Evolutionary conservation across 2,797 vertebrate species (phyloP).

Genomic region (Columba guinea): DNA sequence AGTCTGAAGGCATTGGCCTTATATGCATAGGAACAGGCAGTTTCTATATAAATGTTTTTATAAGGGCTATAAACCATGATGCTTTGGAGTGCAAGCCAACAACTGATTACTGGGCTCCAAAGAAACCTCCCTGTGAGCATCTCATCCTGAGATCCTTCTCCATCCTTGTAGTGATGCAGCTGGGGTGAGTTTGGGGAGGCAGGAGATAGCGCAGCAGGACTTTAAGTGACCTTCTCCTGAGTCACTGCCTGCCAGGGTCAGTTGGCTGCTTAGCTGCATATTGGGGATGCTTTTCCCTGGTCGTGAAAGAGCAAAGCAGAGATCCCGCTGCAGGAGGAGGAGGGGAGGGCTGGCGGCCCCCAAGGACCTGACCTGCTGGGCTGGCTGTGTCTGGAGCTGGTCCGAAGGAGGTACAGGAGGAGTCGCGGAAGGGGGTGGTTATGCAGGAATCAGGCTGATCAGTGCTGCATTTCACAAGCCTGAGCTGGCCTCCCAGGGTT

Average conservation of each 20-base stretch:
- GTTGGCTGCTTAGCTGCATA: conserved; percentile 40
- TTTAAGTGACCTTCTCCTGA: conserved; percentile 15
- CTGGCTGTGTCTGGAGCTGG: background rate
- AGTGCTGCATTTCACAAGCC: background rate
- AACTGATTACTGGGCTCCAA: background rate
- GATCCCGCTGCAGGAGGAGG: background rate
- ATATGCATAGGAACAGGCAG: conserved; percentile 58
- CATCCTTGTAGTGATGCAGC: background rate
- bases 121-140: conserved; percentile 13
- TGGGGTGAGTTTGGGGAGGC: background rate
- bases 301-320: conserved; percentile 44
- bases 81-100: background rate
- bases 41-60: conserved; percentile 67
- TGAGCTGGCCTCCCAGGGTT: background rate
- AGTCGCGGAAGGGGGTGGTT: rapidly evolving
- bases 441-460: rapidly evolving
- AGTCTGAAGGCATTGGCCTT: conserved; percentile 56
- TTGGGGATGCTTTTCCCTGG: conserved; percentile 32
- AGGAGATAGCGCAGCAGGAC: background rate
- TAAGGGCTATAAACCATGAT: background rate
- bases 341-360: background rate
- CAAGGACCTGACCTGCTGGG: rapidly evolving
- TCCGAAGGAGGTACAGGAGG: background rate
- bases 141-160: background rate
- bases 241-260: conserved; percentile 51